Percentiles rank a stretch among this genome's conserved stretches.
These are phyloP conservation scores for Tribolium madens DNA, from an alignment of 1,140 invertebrate species.

Conservation along the genomic window DNA sequence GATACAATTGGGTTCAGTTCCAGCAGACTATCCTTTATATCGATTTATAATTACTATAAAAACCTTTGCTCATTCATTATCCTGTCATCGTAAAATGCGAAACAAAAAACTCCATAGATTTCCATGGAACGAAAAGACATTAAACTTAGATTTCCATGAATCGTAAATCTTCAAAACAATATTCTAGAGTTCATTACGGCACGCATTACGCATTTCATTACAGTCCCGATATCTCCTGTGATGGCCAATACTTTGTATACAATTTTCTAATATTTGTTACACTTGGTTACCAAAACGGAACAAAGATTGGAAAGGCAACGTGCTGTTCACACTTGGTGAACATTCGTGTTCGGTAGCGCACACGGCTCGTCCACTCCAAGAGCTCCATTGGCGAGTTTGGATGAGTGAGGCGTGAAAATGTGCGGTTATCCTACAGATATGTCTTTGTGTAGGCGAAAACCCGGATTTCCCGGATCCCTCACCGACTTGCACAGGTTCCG, in stretches of 20 bases:
- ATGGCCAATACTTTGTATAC: not conserved
- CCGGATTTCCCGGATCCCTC: conserved; percentile 60
- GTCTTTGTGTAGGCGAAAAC: conserved; percentile 59
- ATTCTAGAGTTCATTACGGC: not conserved
- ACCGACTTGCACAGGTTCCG: conserved; percentile 63
- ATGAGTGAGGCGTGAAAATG: conserved; percentile 39
- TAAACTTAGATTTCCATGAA: not conserved
- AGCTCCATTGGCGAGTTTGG: not conserved
- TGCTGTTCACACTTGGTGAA: conserved; percentile 49
- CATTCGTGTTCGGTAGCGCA: conserved; percentile 46
- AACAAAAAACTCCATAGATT: too few relatives aligned
- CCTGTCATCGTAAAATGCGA: not conserved
- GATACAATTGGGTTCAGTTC: too few relatives aligned
- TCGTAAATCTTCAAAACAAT: not conserved
- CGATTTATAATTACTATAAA: not conserved
- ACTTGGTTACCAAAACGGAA: conserved; percentile 62
- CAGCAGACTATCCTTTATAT: not conserved
- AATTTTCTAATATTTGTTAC: conserved; percentile 57
- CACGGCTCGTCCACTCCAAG: conserved; percentile 9
- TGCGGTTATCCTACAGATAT: conserved; percentile 45
- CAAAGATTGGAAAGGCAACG: conserved; percentile 59
- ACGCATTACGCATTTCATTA: conserved; percentile 27
- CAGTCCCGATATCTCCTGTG: not conserved
- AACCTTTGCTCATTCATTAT: not conserved
- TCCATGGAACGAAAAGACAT: too few relatives aligned